Percentiles rank a stretch among this genome's conserved stretches.
Conservation (phyloP, 2,797 vertebrate genomes). For the Semaprochilodus insignis region DNA sequence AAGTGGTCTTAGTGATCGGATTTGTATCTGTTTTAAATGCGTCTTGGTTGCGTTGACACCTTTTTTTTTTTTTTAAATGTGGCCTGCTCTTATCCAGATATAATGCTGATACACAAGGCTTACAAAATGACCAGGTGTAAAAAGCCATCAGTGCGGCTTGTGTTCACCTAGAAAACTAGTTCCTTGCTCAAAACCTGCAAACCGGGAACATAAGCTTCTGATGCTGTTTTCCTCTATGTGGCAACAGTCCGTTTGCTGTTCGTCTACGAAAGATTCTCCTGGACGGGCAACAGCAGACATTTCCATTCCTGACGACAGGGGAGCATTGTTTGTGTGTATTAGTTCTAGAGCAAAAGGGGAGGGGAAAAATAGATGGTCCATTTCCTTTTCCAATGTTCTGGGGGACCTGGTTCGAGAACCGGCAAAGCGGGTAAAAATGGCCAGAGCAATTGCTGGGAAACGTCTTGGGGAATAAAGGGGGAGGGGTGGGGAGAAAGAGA, state of each 20-base stretch:
- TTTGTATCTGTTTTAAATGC: no score
- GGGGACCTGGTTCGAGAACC: constrained; percentile 44
- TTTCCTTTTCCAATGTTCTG: constrained; percentile 50
- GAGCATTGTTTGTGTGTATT: constrained; percentile 57
- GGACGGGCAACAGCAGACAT: constrained; percentile 52
- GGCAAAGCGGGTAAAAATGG: constrained; percentile 55
- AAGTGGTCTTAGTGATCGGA: no score
- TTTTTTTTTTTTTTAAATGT: no score
- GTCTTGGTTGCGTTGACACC: no score
- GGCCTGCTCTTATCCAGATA: no score
- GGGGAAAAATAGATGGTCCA: constrained; percentile 33
- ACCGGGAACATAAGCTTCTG: not conserved
- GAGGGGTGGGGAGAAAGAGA: constrained; percentile 41
- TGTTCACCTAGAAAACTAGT: not conserved
- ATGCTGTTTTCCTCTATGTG: constrained; percentile 10
- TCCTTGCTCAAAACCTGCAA: not conserved
- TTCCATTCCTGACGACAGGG: constrained; percentile 59
- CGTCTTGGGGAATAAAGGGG: constrained; percentile 56
- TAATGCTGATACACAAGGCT: no score
- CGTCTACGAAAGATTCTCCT: constrained; percentile 34
- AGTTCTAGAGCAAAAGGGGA: constrained; percentile 40
- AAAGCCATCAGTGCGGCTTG: not conserved
- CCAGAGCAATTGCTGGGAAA: constrained; percentile 58
- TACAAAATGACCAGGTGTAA: no score
- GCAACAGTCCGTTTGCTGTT: constrained; percentile 46